Conservation (phyloP, 2,888 invertebrate species). For the Didymodactylos carnosus region DNA sequence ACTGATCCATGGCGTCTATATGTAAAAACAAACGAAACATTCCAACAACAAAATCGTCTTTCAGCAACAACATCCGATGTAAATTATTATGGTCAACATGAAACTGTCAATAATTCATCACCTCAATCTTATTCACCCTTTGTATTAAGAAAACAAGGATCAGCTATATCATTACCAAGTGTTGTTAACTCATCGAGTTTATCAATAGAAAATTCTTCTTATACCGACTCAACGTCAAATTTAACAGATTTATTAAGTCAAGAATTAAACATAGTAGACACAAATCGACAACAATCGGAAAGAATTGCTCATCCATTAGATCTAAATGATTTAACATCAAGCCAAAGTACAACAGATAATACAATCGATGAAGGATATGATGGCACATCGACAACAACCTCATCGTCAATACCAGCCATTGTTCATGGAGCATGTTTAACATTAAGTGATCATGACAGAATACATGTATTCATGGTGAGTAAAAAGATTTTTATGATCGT, state of each 20-base stretch:
- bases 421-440: slow-evolving; percentile 46
- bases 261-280: background rate
- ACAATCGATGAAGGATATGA: slow-evolving; percentile 13
- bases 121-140: background rate
- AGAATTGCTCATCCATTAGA: background rate
- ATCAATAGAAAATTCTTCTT: no score
- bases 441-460: slow-evolving; percentile 59
- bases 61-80: no score
- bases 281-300: background rate
- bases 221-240: background rate
- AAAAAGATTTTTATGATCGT: background rate
- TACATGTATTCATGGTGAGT: slow-evolving; percentile 46
- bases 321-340: background rate
- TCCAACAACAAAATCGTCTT: no score
- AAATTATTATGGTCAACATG: no score
- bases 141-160: background rate
- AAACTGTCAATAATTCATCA: no score
- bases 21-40: background rate
- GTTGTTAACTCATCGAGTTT: background rate
- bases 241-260: background rate
- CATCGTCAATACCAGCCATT: background rate
- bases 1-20: slow-evolving; percentile 67
- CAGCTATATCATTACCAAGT: background rate
- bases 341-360: background rate
- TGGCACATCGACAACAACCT: background rate